A percentile compares a stretch with the other conserved stretches of the same genome.
phyloP scores from a whole-genome alignment of 2,888 invertebrate species.

The Drosophila hamatofila region DNA sequence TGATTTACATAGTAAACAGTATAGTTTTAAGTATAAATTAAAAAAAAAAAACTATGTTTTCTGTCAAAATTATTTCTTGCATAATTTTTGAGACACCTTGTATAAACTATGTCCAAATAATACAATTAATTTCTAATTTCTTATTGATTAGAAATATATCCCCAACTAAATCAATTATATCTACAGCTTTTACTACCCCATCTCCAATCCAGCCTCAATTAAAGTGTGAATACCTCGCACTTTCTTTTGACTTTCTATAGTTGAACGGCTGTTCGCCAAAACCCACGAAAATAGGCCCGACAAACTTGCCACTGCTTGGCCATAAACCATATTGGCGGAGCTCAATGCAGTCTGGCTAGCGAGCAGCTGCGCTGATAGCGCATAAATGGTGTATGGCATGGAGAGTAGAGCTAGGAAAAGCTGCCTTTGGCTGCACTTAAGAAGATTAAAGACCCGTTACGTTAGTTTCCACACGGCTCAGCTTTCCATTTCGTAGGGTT shows the following conservation, averaged over 20 bases:
- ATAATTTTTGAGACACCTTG: too few relatives aligned
- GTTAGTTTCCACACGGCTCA: slow-evolving; percentile 31
- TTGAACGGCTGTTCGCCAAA: too few relatives aligned
- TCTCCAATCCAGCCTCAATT: background rate
- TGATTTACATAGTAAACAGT: too few relatives aligned
- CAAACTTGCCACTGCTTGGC: slow-evolving; percentile 11
- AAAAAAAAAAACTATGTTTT: too few relatives aligned
- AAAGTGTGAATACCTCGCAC: background rate
- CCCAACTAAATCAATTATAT: too few relatives aligned
- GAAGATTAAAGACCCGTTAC: slow-evolving; percentile 67
- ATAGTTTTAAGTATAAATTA: too few relatives aligned
- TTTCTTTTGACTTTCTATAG: background rate
- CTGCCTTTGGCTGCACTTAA: slow-evolving; percentile 57
- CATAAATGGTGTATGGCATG: slow-evolving; percentile 1
- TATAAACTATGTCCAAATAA: too few relatives aligned
- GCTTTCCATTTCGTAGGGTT: slow-evolving; percentile 38
- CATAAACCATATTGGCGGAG: slow-evolving; percentile 51
- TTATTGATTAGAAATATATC: too few relatives aligned
- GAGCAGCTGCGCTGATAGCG: slow-evolving; percentile 37
- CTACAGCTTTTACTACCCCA: too few relatives aligned
- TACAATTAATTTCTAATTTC: too few relatives aligned
- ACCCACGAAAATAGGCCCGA: slow-evolving; percentile 11
- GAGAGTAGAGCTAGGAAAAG: slow-evolving; percentile 4
- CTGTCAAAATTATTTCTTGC: too few relatives aligned
- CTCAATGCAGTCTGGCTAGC: slow-evolving; percentile 21